Evolutionary conservation across 2,888 invertebrate genomes (phyloP).

Genomic region (Carabus problematicus): DNA sequence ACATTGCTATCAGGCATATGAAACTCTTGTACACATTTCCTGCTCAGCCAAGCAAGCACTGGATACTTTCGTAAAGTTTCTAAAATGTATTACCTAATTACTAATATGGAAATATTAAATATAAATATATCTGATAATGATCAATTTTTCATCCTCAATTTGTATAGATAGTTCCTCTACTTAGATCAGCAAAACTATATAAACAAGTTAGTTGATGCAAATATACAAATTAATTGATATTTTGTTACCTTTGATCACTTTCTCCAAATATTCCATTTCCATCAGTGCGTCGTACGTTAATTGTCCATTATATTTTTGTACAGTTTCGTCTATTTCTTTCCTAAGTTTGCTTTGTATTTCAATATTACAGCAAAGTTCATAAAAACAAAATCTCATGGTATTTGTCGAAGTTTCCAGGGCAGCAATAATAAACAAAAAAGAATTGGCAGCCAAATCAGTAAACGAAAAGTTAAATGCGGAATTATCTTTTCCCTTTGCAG

Average conservation of each 20-base stretch:
- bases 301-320: conserved; percentile 48
- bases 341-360: conserved; percentile 54
- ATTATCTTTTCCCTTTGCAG: too few species aligned
- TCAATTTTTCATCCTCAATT: too few species aligned
- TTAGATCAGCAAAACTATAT: too few species aligned
- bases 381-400: conserved; percentile 54
- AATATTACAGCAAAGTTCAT: conserved; percentile 54
- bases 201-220: not conserved
- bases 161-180: too few species aligned
- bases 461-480: conserved; percentile 8
- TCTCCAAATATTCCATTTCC: conserved; percentile 55
- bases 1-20: conserved; percentile 51
- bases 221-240: not conserved
- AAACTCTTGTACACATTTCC: conserved; percentile 50
- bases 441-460: conserved; percentile 50
- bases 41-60: conserved; percentile 48
- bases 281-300: conserved; percentile 54
- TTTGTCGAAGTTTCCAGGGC: conserved; percentile 59
- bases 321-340: conserved; percentile 51
- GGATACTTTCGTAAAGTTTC: conserved; percentile 57
- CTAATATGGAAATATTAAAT: too few species aligned
- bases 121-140: too few species aligned
- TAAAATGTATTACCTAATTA: too few species aligned
- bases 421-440: conserved; percentile 56
- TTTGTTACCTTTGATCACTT: conserved; percentile 51